Evolutionary conservation across 1,140 invertebrate species (phyloP).

Genomic region (Bombus superbus): DNA sequence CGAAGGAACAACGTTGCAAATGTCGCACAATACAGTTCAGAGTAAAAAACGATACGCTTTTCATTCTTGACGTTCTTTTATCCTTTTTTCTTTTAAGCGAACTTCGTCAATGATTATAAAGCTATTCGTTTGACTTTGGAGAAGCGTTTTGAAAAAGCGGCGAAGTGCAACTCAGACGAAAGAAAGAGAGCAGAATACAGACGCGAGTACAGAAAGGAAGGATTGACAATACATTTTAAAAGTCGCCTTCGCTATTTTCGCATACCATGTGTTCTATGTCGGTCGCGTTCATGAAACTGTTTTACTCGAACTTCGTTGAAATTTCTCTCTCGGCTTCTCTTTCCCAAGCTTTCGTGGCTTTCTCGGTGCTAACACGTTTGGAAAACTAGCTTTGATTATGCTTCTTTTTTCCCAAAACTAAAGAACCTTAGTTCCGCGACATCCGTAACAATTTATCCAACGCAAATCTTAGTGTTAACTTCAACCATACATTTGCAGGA

Average conservation of each 20-base stretch:
- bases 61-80: background rate
- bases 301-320: slow-evolving; percentile 27
- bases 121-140: slow-evolving; percentile 20
- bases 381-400: slow-evolving; percentile 34
- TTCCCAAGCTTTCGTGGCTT: background rate
- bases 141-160: slow-evolving; percentile 22
- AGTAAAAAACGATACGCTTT: background rate
- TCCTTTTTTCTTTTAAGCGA: background rate
- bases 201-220: background rate
- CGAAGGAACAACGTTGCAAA: no score
- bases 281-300: slow-evolving; percentile 1
- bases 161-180: background rate
- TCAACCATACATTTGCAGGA: background rate
- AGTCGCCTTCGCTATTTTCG: slow-evolving; percentile 26
- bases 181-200: background rate
- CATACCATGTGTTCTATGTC: background rate
- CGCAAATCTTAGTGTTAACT: background rate
- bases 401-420: background rate
- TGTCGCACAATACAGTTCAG: background rate
- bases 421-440: background rate
- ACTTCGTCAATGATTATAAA: background rate
- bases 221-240: slow-evolving; percentile 41
- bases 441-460: background rate
- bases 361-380: slow-evolving; percentile 25
- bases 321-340: background rate